Base-by-base conservation (phyloP, 2,888 invertebrate genomes). In the Zonitis immaculata region DNA sequence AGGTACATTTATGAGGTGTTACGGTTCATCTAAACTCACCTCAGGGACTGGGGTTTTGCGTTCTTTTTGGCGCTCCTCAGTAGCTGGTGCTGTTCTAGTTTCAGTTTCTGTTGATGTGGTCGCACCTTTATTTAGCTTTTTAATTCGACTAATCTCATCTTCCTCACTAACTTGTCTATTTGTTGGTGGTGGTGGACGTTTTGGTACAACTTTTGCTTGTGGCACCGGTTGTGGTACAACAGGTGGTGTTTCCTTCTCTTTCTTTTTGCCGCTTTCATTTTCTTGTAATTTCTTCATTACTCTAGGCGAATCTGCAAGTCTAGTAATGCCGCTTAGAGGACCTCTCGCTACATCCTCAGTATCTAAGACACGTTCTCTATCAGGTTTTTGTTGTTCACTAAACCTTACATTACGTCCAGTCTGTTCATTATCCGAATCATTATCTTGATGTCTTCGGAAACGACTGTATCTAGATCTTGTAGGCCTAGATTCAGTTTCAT, bases 261-360 rank as follows among this genome's bases (percentile, higher is more conserved):
- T 88, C 73, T 88, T 90, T 71, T 88, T 87, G 57, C 83, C 76
- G 72, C 84, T 78, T 63, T 85, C 79, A 73, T 84, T 86, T 62
- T 94, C 93, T 67, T 91, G 86, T 65, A 95, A 81, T 58, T 92
- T 86, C 73, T 91, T 90, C 83, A 94, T 91, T 6, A 94, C 91
- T 52, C 92, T 82, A 0, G 93, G 89, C 47, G 92, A 93, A 73
- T 95, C 95, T 49, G 87, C 87, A 26, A 95, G 77, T 35, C 93
- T 82, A 57, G 89, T 90, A 67, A 95, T 92, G 49, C 95, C 95
- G 75, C 93, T 93, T 2, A 95, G 79, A 6, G 94, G 94, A 9
- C 80, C 90, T 44, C 86, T 82, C 9, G 92, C 88, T 1, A 90
- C 92, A 70, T 94, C 94, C 77, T 95, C 94, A 6, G 93, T 93